These are phyloP conservation scores for Liparis tanakae DNA, from an alignment of 2,797 vertebrate species.

Conservation along the genomic window DNA sequence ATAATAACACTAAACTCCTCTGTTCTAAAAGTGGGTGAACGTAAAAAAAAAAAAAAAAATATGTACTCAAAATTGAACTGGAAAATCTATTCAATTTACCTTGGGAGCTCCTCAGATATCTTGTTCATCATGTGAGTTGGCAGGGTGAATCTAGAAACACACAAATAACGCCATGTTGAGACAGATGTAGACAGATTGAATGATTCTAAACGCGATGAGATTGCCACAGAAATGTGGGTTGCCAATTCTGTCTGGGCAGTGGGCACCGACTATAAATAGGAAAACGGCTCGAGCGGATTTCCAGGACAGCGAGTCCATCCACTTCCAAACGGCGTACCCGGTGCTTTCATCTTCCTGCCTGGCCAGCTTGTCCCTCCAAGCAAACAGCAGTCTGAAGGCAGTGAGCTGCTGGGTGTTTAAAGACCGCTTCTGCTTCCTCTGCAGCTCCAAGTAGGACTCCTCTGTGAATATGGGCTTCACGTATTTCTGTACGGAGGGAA, in stretches of 20 bases:
- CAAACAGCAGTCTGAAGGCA: slow-evolving; percentile 91
- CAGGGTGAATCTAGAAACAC: slow-evolving; percentile 86
- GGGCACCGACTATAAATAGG: slow-evolving; percentile 36
- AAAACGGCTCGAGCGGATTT: slow-evolving; percentile 40
- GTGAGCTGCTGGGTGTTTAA: slow-evolving; percentile 94
- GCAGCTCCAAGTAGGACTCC: slow-evolving; percentile 93
- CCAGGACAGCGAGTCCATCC: slow-evolving; percentile 43
- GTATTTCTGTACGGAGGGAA: slow-evolving; percentile 87
- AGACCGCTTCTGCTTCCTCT: slow-evolving; percentile 91
- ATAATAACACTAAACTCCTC: slow-evolving; percentile 11
- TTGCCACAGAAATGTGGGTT: slow-evolving; percentile 7
- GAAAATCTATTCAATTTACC: slow-evolving; percentile 82
- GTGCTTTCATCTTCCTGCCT: slow-evolving; percentile 96
- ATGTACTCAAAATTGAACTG: background rate
- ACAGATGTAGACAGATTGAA: background rate
- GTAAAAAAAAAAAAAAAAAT: background rate
- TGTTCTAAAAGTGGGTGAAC: slow-evolving; percentile 1
- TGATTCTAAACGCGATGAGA: background rate
- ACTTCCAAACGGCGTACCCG: slow-evolving; percentile 82
- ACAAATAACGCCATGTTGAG: slow-evolving; percentile 13
- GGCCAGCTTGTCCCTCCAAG: slow-evolving; percentile 94
- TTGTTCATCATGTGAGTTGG: slow-evolving; percentile 97
- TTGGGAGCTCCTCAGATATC: slow-evolving; percentile 94
- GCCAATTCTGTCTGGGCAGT: slow-evolving; percentile 23
- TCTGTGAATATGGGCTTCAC: slow-evolving; percentile 94